Evolutionary conservation across 2,113 vertebrate genomes (phyloP), one percentile per base, ranked within the genome.

Genomic region (Tupaia chinensis): DNA sequence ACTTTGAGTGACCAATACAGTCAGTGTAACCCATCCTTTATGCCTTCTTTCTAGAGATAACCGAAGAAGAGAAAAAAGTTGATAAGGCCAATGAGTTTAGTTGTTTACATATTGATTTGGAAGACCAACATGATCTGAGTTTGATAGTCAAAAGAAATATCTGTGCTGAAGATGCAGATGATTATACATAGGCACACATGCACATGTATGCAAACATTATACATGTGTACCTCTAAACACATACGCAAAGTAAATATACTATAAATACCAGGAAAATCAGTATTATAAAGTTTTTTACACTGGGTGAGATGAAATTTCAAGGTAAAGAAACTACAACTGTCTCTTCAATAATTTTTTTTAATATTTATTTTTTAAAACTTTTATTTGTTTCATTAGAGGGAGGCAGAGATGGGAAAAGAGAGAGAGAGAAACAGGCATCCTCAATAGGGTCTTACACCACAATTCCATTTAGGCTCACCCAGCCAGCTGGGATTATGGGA

Each of bases 301-400:
- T 61, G 88, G 60, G 13, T 88, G 25, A 94, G 54, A 20, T 86
- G 65, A 96, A 72, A 91, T 95, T 95, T 77, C 86, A 91, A 73
- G 29, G 15, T 61, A 73, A 60, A 77, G 27, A 54, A 58, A 20
- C 1, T 77, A 89, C 1, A 85, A 8, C 66, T 84, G 22, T 84
- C 4, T 92, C 56, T 25, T 93, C 34, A 60, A 44, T 44, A 44
- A 44, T 44, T 44, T 44, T 44, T 44, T 44, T 44, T 44, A 44
- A 44, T 44, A 44, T 44, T 44, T 44, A 4, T 44, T 44, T 44
- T 44, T 44, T 44, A 44, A 44, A 44, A 5, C 44, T 44, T 44
- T 44, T 44, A 44, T 44, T 44, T 44, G 4, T 44, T 44, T 44
- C 5, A 5, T 44, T 44, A 44, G 44, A 44, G 44, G 44, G 44